Conservation (phyloP, 2,888 invertebrate genomes). For the Pyrrhia umbra region DNA sequence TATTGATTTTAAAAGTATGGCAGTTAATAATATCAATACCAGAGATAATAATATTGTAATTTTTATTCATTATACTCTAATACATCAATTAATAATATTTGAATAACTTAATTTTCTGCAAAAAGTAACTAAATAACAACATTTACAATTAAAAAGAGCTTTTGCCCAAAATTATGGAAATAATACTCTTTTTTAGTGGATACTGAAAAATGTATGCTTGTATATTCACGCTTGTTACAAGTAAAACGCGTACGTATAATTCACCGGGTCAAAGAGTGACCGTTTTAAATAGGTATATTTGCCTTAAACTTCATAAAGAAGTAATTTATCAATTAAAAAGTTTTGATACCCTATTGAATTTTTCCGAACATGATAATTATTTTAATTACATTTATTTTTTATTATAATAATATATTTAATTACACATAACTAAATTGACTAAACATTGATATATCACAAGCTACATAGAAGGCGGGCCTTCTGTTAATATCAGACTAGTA, state of each 20-base stretch:
- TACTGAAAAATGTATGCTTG: too few species aligned
- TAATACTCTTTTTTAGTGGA: too few species aligned
- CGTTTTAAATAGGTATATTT: too few species aligned
- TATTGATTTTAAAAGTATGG: slow-evolving; percentile 12
- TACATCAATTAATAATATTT: too few species aligned
- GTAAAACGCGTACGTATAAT: too few species aligned
- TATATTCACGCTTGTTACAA: too few species aligned
- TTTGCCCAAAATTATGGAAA: too few species aligned
- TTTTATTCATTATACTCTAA: not conserved
- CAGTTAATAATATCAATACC: slow-evolving; percentile 16
- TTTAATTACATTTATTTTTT: slow-evolving; percentile 25
- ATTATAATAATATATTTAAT: slow-evolving; percentile 24
- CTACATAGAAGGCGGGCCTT: slow-evolving; percentile 55
- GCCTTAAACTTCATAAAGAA: too few species aligned
- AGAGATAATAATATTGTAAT: not conserved
- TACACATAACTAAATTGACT: slow-evolving; percentile 62
- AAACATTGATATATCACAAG: slow-evolving; percentile 61
- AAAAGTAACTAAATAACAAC: not conserved
- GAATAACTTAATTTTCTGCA: not conserved
- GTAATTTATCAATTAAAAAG: not conserved
- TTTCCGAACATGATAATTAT: slow-evolving; percentile 46
- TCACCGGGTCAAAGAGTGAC: too few species aligned
- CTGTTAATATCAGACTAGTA: slow-evolving; percentile 49
- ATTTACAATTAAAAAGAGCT: too few species aligned
- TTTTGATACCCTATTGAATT: slow-evolving; percentile 23